phyloP scores from a whole-genome alignment of 2,113 vertebrate species.

The Climacteris rufus region DNA sequence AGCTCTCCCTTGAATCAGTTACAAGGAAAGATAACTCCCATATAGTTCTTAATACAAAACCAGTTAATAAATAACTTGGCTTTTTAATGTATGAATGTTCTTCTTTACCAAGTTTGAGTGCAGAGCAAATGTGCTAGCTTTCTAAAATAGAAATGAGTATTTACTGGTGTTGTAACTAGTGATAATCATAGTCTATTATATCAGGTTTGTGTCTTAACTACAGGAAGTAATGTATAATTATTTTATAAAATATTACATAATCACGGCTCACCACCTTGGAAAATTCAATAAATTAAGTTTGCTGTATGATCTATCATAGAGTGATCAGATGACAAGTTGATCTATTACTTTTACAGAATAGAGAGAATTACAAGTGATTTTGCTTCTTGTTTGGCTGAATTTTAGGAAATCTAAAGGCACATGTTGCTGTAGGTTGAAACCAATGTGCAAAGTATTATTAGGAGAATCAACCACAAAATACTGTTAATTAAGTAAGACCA shows the following conservation, averaged over 20 bases:
- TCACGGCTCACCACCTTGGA: neutral
- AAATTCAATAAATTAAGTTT: neutral
- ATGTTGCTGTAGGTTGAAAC: neutral
- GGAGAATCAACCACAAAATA: neutral
- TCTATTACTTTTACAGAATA: neutral
- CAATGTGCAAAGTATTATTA: neutral
- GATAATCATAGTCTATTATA: neutral
- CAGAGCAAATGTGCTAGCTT: fast-evolving
- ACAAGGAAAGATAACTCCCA: neutral
- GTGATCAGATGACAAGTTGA: neutral
- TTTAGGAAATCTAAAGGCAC: neutral
- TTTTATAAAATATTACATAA: neutral
- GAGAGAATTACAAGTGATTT: neutral
- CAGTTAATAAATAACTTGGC: neutral
- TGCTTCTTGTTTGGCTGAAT: neutral
- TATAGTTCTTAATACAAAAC: neutral
- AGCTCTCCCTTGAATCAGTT: neutral
- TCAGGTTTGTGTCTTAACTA: neutral
- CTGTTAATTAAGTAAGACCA: neutral
- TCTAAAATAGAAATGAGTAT: neutral
- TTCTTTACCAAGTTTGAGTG: neutral
- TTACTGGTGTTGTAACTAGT: neutral
- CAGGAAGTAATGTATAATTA: neutral
- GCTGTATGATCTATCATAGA: neutral
- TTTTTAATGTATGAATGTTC: neutral